These are phyloP conservation scores for Poecilobothrus nobilitatus DNA, from an alignment of 2,888 invertebrate species.

Conservation along the genomic window DNA sequence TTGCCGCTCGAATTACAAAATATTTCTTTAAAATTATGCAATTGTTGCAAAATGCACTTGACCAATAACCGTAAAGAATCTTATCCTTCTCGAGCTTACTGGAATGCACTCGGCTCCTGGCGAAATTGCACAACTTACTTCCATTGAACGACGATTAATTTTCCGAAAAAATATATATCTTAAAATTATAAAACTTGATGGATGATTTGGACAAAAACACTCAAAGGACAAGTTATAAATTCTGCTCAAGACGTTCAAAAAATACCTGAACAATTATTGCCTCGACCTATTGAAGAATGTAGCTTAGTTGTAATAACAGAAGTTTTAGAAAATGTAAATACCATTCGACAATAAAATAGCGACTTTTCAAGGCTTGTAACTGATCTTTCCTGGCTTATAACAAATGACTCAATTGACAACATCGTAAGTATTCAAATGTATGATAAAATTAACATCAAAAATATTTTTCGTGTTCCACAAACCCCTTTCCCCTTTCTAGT, in stretches of 20 bases:
- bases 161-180: conserved; percentile 19
- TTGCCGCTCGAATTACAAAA: background rate
- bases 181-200: conserved; percentile 22
- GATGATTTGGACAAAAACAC: conserved; percentile 22
- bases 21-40: background rate
- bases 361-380: conserved; percentile 15
- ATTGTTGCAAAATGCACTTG: background rate
- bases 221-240: conserved; percentile 21
- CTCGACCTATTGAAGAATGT: background rate
- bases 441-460: background rate
- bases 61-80: background rate
- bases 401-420: conserved; percentile 20
- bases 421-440: conserved; percentile 12
- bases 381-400: no score
- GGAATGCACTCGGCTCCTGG: conserved; percentile 22
- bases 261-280: background rate
- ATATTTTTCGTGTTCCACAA: background rate
- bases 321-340: background rate
- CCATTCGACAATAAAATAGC: background rate
- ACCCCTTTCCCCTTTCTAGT: background rate
- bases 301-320: background rate
- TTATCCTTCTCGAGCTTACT: conserved; percentile 14
- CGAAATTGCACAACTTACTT: no score
- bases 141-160: conserved; percentile 20
- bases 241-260: conserved; percentile 22